Percentiles rank a stretch among this genome's conserved stretches.
Conservation (phyloP, 2,113 vertebrate species). For the Cygnus atratus region DNA sequence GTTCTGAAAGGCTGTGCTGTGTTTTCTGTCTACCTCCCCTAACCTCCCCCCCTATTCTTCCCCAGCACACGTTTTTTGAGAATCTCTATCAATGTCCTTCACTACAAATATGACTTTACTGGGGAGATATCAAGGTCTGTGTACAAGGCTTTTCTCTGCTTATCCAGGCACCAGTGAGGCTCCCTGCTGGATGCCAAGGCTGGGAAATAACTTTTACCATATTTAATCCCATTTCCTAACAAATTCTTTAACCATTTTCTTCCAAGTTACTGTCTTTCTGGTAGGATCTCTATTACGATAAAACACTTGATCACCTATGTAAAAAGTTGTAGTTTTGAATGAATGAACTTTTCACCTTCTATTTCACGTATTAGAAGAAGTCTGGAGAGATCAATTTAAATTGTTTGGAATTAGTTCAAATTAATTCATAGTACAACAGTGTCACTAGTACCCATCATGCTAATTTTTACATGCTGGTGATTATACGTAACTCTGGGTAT, state of each 20-base stretch:
- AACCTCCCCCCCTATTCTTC: not conserved
- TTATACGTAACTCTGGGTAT: not conserved
- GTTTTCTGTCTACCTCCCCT: conserved; percentile 39
- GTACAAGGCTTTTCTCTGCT: conserved; percentile 84
- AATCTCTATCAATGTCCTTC: conserved; percentile 80
- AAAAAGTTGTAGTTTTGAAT: not conserved
- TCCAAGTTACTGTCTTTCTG: not conserved
- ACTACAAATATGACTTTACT: conserved; percentile 69
- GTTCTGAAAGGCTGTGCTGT: conserved; percentile 73
- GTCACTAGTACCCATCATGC: not conserved
- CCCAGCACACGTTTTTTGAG: conserved; percentile 71
- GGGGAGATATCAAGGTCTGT: conserved; percentile 82
- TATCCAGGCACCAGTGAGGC: conserved; percentile 54
- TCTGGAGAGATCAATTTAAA: not conserved
- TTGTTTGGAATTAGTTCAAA: not conserved
- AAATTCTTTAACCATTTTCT: conserved; percentile 34
- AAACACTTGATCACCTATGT: not conserved
- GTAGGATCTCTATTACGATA: not conserved
- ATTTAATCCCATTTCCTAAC: not conserved
- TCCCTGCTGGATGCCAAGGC: conserved; percentile 64
- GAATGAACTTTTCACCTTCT: no score
- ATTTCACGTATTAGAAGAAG: not conserved
- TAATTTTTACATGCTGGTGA: not conserved
- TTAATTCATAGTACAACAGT: not conserved
- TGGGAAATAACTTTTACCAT: conserved; percentile 41